Percentiles rank a stretch among this genome's conserved stretches.
These are phyloP conservation scores for Polydrusus tereticollis DNA, from an alignment of 2,888 invertebrate species.

Conservation along the genomic window DNA sequence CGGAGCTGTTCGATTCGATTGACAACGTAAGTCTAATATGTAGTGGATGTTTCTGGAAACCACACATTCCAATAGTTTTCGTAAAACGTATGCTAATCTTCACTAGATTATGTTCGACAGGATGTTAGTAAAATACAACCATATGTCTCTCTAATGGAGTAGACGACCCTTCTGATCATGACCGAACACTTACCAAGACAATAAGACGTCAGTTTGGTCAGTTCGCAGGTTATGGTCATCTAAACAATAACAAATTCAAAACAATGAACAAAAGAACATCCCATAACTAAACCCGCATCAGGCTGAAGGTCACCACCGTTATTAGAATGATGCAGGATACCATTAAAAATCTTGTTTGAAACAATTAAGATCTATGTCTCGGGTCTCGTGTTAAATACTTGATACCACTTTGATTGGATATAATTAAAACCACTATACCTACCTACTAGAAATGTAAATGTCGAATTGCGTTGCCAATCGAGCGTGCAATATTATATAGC, in stretches of 20 bases:
- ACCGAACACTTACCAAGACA: conserved; percentile 10
- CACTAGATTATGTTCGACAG: no score
- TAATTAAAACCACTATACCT: neutral
- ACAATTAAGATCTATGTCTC: neutral
- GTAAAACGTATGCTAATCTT: no score
- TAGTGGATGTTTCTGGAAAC: no score
- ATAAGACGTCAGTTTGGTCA: neutral
- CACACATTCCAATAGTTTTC: no score
- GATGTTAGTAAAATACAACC: no score
- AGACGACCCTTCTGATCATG: no score
- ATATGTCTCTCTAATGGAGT: no score
- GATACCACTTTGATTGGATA: neutral
- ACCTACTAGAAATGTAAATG: neutral
- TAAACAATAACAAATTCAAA: neutral
- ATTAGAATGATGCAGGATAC: conserved; percentile 3
- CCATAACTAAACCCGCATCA: neutral
- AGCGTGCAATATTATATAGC: no score
- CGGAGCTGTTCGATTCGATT: no score
- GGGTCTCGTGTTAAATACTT: neutral
- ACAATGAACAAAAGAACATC: conserved; percentile 3
- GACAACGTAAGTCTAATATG: no score
- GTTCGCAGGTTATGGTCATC: conserved; percentile 5
- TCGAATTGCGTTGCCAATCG: neutral
- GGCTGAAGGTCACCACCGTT: neutral
- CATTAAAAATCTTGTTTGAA: conserved; percentile 4